A percentile compares a stretch with the other conserved stretches of the same genome.
Conservation (phyloP, 2,888 invertebrate species). For the Calephelis perditalis region DNA sequence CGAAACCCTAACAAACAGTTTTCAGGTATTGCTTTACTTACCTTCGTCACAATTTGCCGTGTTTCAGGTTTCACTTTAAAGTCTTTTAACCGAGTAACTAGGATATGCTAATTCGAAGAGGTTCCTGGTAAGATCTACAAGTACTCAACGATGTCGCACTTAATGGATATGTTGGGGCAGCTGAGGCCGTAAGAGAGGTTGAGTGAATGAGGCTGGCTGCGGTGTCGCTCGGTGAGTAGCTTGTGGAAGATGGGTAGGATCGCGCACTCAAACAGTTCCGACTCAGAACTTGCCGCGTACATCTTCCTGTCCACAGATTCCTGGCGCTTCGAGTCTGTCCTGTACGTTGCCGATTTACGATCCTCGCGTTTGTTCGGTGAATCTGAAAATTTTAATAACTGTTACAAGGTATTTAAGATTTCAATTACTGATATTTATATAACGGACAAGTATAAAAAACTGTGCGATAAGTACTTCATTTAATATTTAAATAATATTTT, state of each 20-base stretch:
- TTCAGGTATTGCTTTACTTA: not conserved
- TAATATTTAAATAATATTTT: too few relatives aligned
- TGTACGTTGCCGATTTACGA: slow-evolving; percentile 72
- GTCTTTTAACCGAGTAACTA: too few relatives aligned
- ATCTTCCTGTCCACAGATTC: slow-evolving; percentile 72
- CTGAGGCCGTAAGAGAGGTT: slow-evolving; percentile 89
- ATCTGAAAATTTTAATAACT: slow-evolving; percentile 35
- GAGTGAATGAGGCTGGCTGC: slow-evolving; percentile 81
- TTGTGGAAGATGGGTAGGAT: slow-evolving; percentile 95
- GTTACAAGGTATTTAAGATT: too few relatives aligned
- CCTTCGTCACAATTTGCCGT: too few relatives aligned
- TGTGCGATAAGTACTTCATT: too few relatives aligned
- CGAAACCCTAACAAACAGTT: not conserved
- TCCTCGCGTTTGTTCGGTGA: slow-evolving; percentile 63
- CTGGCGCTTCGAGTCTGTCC: slow-evolving; percentile 65
- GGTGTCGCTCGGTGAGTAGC: slow-evolving; percentile 89
- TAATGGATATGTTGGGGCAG: slow-evolving; percentile 96
- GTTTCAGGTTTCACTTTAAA: too few relatives aligned
- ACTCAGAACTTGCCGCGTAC: slow-evolving; percentile 89
- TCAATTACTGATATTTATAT: too few relatives aligned
- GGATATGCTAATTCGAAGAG: too few relatives aligned
- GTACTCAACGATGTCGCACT: slow-evolving; percentile 97
- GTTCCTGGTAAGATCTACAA: slow-evolving; percentile 73
- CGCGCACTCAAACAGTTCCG: slow-evolving; percentile 89
- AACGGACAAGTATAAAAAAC: too few relatives aligned